Evolutionary conservation across 2,888 invertebrate species (phyloP).

Genomic region (Dasypogon diadema): DNA sequence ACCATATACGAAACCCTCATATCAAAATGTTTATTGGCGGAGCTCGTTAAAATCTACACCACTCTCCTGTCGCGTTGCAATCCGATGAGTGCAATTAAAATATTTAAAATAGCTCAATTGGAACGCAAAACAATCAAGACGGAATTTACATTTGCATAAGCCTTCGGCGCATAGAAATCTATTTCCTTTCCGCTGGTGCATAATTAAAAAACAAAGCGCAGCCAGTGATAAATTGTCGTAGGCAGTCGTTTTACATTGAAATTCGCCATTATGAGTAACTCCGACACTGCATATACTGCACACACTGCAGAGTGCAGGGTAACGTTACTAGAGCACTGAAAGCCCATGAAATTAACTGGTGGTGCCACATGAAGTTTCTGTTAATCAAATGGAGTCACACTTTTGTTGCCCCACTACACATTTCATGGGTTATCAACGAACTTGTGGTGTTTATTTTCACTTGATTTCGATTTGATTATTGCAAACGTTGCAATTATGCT

Average conservation of each 20-base stretch:
- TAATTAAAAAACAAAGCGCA: neutral
- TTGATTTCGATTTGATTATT: neutral
- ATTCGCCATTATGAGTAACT: neutral
- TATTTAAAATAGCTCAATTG: neutral
- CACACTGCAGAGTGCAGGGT: neutral
- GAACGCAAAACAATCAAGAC: neutral
- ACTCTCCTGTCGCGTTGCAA: neutral
- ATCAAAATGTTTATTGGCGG: too few species aligned
- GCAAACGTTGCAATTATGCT: neutral
- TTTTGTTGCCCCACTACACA: too few species aligned
- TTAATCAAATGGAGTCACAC: too few species aligned
- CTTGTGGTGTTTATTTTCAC: neutral
- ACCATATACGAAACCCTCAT: too few species aligned
- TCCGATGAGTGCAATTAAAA: conserved; percentile 4
- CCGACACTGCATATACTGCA: neutral
- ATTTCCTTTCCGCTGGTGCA: neutral
- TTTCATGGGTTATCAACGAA: neutral
- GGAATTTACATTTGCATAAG: neutral
- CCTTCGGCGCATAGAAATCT: neutral
- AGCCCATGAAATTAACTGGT: neutral
- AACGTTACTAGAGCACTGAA: neutral
- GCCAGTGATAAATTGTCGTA: neutral
- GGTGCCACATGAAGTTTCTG: neutral
- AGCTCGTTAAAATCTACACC: neutral
- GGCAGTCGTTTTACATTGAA: neutral